Evolutionary conservation across 2,888 invertebrate species (phyloP).

Genomic region (Vanessa cardui): DNA sequence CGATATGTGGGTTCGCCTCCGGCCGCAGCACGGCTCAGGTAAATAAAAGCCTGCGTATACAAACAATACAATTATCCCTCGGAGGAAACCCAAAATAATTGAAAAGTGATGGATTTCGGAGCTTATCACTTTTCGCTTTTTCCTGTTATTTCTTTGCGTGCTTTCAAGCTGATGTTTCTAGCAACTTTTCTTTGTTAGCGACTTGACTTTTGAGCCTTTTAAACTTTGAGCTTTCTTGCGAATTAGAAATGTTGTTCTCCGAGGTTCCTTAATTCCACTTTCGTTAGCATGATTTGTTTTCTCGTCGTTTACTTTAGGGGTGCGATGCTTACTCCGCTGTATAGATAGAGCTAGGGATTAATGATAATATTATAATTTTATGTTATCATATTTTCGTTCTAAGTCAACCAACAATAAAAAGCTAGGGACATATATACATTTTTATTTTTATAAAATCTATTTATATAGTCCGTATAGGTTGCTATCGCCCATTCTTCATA

Average conservation of each 20-base stretch:
- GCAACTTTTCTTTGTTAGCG: slow-evolving; percentile 27
- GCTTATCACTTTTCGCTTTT: slow-evolving; percentile 10
- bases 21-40: slow-evolving; percentile 40
- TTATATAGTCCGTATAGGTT: no score
- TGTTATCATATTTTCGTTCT: no score
- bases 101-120: slow-evolving; percentile 35
- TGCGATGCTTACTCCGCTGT: no score
- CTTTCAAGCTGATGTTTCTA: slow-evolving; percentile 17
- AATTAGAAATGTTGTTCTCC: slow-evolving; percentile 25
- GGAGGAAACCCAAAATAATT: slow-evolving; percentile 38
- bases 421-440: no score
- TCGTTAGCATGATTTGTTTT: slow-evolving; percentile 21
- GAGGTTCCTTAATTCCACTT: slow-evolving; percentile 21
- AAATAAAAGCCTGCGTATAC: slow-evolving; percentile 43
- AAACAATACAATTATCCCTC: slow-evolving; percentile 42
- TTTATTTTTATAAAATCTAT: no score
- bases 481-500: no score
- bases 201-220: slow-evolving; percentile 26
- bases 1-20: slow-evolving; percentile 44
- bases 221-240: slow-evolving; percentile 23
- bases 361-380: no score
- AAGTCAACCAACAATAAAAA: no score
- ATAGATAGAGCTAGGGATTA: no score
- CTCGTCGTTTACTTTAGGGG: slow-evolving; percentile 5
- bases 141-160: slow-evolving; percentile 19